Conservation (phyloP, 2,113 vertebrate genomes). For the Mus spicilegus region DNA sequence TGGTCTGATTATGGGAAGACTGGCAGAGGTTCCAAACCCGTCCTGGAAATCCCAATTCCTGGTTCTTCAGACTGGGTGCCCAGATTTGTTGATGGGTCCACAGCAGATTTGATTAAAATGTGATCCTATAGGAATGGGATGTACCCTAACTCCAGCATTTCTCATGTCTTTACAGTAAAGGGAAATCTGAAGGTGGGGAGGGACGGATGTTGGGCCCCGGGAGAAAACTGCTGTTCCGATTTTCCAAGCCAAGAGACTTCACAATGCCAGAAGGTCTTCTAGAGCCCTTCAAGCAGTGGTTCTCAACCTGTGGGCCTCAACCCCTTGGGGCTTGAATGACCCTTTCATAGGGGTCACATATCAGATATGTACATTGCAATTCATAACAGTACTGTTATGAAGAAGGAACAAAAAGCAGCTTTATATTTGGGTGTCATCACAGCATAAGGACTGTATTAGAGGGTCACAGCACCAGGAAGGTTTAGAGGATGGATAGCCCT, state of each 20-base stretch:
- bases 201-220: rapidly evolving
- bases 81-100: background rate
- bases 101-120: background rate
- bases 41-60: background rate
- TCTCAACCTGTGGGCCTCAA: background rate
- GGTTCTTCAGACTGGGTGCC: background rate
- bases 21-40: background rate
- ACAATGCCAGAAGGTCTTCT: no score
- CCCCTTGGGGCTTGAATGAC: background rate
- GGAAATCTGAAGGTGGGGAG: background rate
- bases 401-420: background rate
- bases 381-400: background rate
- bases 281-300: no score
- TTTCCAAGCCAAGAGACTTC: no score
- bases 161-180: background rate
- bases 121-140: background rate
- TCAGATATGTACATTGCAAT: no score
- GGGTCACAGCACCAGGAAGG: background rate
- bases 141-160: no score
- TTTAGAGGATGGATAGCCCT: rapidly evolving
- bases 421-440: background rate
- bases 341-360: background rate
- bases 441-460: no score
- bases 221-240: rapidly evolving
- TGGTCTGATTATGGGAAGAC: rapidly evolving